A percentile compares a stretch with the other conserved stretches of the same genome.
Conservation (phyloP, 2,797 vertebrate genomes). For the Hydrocynus forskahlii region DNA sequence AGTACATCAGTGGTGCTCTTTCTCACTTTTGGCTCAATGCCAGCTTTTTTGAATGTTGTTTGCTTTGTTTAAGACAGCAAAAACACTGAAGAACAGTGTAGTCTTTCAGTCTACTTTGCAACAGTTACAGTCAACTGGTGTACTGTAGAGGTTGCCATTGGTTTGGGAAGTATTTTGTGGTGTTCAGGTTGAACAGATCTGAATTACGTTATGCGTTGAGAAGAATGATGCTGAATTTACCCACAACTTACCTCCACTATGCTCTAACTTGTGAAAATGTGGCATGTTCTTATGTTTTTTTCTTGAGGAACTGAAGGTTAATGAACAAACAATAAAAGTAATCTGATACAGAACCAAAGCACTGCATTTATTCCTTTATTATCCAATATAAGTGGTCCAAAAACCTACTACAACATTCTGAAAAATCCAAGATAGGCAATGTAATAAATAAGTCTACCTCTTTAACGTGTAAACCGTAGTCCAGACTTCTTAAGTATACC, state of each 20-base stretch:
- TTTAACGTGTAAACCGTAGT: slow-evolving; percentile 82
- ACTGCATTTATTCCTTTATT: slow-evolving; percentile 85
- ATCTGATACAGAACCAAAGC: slow-evolving; percentile 60
- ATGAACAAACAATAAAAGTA: slow-evolving; percentile 50
- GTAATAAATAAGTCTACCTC: slow-evolving; percentile 86
- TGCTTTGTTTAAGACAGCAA: not conserved
- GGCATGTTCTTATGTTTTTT: too few species aligned
- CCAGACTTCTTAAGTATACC: slow-evolving; percentile 81
- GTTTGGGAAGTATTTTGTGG: not conserved
- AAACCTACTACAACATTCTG: slow-evolving; percentile 85
- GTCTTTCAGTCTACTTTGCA: not conserved
- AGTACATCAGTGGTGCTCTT: not conserved
- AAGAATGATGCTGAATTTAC: not conserved
- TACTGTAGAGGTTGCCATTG: not conserved
- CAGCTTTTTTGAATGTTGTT: not conserved
- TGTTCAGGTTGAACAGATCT: too few species aligned
- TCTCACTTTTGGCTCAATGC: not conserved
- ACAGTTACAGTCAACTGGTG: not conserved
- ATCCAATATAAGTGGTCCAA: slow-evolving; percentile 88
- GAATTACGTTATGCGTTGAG: not conserved
- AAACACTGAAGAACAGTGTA: not conserved
- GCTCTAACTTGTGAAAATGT: too few species aligned
- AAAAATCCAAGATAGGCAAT: slow-evolving; percentile 91
- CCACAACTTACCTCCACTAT: not conserved
- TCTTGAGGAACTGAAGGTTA: not conserved